Evolutionary conservation across 2,797 vertebrate species (phyloP).

Genomic region (Propithecus deckenii): DNA sequence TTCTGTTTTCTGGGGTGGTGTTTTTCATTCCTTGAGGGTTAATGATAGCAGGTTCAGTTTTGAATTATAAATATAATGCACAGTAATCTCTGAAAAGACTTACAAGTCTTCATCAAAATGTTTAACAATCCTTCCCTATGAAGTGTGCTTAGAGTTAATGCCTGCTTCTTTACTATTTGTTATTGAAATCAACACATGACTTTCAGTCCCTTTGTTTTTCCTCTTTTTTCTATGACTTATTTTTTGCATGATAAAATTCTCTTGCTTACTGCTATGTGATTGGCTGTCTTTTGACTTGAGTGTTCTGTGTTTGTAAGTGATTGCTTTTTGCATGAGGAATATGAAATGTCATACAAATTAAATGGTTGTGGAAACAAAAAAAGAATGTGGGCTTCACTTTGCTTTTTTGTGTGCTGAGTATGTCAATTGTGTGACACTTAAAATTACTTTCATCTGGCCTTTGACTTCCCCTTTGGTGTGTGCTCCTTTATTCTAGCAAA

Average conservation of each 20-base stretch:
- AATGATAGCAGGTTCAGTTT: slow-evolving; percentile 55
- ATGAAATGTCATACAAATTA: slow-evolving; percentile 83
- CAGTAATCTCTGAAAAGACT: slow-evolving; percentile 57
- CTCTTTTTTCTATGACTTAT: slow-evolving; percentile 79
- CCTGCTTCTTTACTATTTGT: slow-evolving; percentile 79
- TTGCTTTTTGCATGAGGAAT: slow-evolving; percentile 87
- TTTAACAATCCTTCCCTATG: slow-evolving; percentile 68
- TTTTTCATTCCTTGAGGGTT: slow-evolving; percentile 60
- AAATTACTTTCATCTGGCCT: slow-evolving; percentile 82
- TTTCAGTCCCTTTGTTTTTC: slow-evolving; percentile 70
- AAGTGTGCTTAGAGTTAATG: slow-evolving; percentile 78
- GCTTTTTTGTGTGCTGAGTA: slow-evolving; percentile 81
- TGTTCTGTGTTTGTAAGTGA: slow-evolving; percentile 83
- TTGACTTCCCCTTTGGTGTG: slow-evolving; percentile 83
- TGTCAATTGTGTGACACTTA: slow-evolving; percentile 81
- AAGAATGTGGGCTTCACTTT: slow-evolving; percentile 80
- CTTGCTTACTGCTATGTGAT: slow-evolving; percentile 83
- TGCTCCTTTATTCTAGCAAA: slow-evolving; percentile 71
- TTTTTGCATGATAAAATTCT: slow-evolving; percentile 86
- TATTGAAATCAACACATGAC: slow-evolving; percentile 72
- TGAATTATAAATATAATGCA: slow-evolving; percentile 65
- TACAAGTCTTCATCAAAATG: slow-evolving; percentile 71
- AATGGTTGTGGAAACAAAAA: slow-evolving; percentile 76
- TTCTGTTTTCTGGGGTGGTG: slow-evolving; percentile 56
- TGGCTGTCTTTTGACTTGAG: slow-evolving; percentile 83